phyloP scores from a whole-genome alignment of 2,113 vertebrate genomes.

The Pluvialis apricaria region DNA sequence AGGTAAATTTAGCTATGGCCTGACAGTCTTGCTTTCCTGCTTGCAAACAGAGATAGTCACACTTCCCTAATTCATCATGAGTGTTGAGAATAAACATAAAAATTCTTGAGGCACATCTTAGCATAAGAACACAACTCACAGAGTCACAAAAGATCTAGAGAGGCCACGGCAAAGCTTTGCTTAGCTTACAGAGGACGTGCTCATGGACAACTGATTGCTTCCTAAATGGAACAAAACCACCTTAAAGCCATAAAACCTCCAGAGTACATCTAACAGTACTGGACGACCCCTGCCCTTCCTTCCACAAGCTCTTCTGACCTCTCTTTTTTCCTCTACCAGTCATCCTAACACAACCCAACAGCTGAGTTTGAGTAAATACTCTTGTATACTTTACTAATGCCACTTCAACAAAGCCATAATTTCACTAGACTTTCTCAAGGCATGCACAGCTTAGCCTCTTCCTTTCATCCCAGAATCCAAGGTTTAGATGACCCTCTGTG shows the following conservation, averaged over 20 bases:
- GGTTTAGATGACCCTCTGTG: neutral
- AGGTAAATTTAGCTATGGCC: neutral
- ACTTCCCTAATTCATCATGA: constrained; percentile 1
- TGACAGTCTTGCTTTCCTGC: neutral
- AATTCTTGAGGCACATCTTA: neutral
- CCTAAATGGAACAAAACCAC: neutral
- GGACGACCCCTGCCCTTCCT: neutral
- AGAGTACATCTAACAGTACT: neutral
- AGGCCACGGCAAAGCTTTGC: neutral
- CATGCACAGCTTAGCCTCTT: neutral
- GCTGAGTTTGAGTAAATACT: neutral
- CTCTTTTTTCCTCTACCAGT: neutral
- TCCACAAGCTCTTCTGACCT: neutral
- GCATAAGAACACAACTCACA: neutral
- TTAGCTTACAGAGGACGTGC: neutral
- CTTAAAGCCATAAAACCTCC: neutral
- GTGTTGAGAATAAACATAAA: neutral
- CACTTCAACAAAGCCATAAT: neutral
- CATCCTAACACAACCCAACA: neutral
- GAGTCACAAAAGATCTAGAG: neutral
- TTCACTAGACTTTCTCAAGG: neutral
- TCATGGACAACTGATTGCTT: neutral
- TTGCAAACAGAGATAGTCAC: neutral
- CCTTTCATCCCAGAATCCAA: neutral
- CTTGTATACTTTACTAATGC: neutral